These are phyloP conservation scores for Oreochromis niloticus DNA, from an alignment of 2,113 vertebrate genomes.

Conservation along the genomic window DNA sequence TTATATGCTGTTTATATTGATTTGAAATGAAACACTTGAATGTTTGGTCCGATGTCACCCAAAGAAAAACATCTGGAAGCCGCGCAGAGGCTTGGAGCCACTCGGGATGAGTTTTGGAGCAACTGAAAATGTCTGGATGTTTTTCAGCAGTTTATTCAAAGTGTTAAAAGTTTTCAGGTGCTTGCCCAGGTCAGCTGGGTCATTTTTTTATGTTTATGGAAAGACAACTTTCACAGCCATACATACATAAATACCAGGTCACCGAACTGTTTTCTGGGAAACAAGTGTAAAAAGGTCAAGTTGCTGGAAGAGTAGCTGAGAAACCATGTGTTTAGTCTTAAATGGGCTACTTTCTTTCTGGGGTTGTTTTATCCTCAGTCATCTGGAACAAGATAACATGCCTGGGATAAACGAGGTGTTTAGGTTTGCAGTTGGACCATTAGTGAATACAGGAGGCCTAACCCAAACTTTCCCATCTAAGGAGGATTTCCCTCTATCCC, in stretches of 20 bases:
- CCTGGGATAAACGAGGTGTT: slow-evolving; percentile 5
- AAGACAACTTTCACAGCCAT: background rate
- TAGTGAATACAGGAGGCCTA: background rate
- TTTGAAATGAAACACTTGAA: background rate
- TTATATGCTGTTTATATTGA: background rate
- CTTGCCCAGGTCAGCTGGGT: background rate
- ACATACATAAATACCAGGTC: background rate
- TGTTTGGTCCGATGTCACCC: background rate
- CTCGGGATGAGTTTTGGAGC: background rate
- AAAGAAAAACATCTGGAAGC: background rate
- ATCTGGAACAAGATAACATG: background rate
- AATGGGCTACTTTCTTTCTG: background rate
- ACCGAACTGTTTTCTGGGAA: accelerated
- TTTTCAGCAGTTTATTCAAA: background rate
- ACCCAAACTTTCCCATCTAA: slow-evolving; percentile 17
- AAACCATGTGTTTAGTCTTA: background rate
- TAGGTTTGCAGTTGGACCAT: background rate
- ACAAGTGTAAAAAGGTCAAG: background rate
- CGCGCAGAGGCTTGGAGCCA: background rate
- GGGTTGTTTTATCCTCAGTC: background rate
- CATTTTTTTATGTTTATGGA: background rate
- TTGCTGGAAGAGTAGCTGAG: background rate
- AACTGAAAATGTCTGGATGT: background rate
- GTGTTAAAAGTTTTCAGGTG: background rate
- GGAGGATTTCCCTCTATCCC: background rate